Evolutionary conservation across 2,888 invertebrate genomes (phyloP).

Genomic region (Ennomos quercinarius): DNA sequence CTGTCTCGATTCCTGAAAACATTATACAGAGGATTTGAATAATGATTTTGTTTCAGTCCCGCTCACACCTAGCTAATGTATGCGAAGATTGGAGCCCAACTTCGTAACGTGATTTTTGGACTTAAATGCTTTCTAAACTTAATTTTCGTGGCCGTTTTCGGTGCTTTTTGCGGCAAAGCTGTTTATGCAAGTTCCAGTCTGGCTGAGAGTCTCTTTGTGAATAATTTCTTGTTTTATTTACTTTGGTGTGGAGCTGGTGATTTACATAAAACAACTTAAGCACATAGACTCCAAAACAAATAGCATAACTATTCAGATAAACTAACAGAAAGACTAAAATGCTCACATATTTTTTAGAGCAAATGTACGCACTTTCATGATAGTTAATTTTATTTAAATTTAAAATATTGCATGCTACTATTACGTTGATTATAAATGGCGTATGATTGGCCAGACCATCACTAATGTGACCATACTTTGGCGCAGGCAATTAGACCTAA

Average conservation of each 20-base stretch:
- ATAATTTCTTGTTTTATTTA: constrained; percentile 40
- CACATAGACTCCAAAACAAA: no score
- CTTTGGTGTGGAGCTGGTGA: constrained; percentile 26
- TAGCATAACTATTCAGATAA: no score
- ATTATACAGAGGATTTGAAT: constrained; percentile 84
- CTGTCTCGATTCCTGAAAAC: constrained; percentile 81
- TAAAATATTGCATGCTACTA: no score
- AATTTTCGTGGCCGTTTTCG: constrained; percentile 67
- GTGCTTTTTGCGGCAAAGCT: constrained; percentile 54
- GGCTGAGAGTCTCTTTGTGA: constrained; percentile 38
- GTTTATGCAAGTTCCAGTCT: constrained; percentile 53
- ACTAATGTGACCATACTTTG: no score
- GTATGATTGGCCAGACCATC: no score
- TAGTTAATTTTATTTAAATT: no score
- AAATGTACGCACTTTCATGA: neutral
- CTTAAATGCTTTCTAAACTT: constrained; percentile 81
- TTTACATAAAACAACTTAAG: constrained; percentile 25
- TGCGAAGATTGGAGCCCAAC: constrained; percentile 74
- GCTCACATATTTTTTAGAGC: neutral
- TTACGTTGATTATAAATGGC: no score
- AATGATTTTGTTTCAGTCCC: constrained; percentile 82
- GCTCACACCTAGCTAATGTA: constrained; percentile 74
- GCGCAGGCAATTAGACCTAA: no score
- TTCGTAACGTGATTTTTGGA: constrained; percentile 82
- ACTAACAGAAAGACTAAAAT: no score